Conservation (phyloP, 2,888 invertebrate species). For the Hydroisotoma schaefferi region DNA sequence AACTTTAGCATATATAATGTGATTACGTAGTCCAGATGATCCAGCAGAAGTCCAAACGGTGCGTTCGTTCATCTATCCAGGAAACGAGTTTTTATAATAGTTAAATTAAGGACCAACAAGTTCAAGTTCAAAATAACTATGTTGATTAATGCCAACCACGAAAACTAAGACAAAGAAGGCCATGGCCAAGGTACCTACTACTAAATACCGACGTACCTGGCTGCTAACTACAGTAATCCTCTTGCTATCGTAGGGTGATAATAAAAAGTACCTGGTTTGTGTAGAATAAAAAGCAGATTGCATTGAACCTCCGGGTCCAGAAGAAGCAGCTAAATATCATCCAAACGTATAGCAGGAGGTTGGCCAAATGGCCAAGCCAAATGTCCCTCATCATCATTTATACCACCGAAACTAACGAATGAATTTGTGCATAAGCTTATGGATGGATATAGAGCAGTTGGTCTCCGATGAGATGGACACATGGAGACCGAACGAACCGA, state of each 20-base stretch:
- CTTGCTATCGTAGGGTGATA: no score
- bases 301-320: neutral
- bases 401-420: no score
- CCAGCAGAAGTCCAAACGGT: neutral
- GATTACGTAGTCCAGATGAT: no score
- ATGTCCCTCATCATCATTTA: neutral
- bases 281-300: conserved; percentile 5
- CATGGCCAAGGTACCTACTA: conserved; percentile 11
- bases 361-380: conserved; percentile 4
- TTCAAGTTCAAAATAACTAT: conserved; percentile 18
- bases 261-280: conserved; percentile 1
- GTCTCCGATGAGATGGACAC: neutral
- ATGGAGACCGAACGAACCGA: conserved; percentile 1
- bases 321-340: neutral
- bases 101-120: neutral
- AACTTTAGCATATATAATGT: no score
- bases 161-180: conserved; percentile 3
- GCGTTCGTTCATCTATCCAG: conserved; percentile 3
- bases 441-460: no score
- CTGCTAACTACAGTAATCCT: neutral
- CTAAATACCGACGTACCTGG: no score
- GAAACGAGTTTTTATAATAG: conserved; percentile 15
- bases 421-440: no score
- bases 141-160: neutral
- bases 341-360: conserved; percentile 1